Base-by-base conservation (phyloP, 2,888 invertebrate genomes). In the Thumatha senex region DNA sequence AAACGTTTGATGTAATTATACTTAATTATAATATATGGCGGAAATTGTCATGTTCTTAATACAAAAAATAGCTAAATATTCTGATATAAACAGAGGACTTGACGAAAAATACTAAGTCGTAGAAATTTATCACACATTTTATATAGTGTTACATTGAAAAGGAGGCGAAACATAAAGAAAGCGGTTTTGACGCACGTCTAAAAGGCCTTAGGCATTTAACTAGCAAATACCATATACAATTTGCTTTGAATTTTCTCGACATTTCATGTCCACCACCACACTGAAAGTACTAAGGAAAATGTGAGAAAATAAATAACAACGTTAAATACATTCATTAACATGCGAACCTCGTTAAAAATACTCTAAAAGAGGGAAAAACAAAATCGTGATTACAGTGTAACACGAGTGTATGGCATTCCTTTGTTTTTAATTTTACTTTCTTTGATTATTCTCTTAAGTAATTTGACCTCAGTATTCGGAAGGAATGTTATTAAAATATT, bases 321-420 rank as follows among this genome's bases (percentile, higher is more conserved):
- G 57, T 58, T 66, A 66, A 66, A 67, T 66, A 69, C 61, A 59
- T 61, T 65, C 50, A 70, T 70, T 65, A 58, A 59, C 70, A 69
- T 69, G 63, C 70, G 47, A 70, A 46, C 42, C 59, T 70, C 56
- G 58, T 70, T 65, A 59, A 63, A 59, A 57, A 58, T 61, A 50
- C 51, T 40, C 48, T 43, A 18, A 35, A 46, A 15, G 36, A 46
- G 54, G n/a, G 29, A 55, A 61, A 53, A 50, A 51, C 36, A 45
- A 54, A 63, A 57, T 48, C 54, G 59, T 62, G 56, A 67, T 67
- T 66, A 63, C 58, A 61, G 45, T 44, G 47, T 48, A 56, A 58
- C 67, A 61, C 58, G 61, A 66, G 36, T 44, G 60, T 42, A 43
- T 48, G 39, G 51, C 47, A 58, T 66, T 57, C 46, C 53, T 56